Evolutionary conservation across 2,888 invertebrate genomes (phyloP), one percentile per base, ranked within the genome.

Genomic region (Cataglyphis livida): DNA sequence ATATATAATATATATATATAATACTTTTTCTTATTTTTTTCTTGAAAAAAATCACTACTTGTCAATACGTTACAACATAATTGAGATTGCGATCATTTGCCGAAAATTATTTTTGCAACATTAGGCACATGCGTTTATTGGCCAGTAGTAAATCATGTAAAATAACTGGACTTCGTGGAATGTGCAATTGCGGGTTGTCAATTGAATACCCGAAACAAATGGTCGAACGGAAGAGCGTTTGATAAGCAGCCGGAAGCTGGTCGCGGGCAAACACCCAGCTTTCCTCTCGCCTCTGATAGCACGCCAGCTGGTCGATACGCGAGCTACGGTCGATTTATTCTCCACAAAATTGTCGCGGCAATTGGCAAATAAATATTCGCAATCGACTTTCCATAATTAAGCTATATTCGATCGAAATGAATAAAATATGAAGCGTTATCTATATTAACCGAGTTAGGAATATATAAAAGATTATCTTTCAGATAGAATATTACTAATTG

Each of bases 171-270:
- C 70, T 82, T 81, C 65, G 78, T 81, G 57, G 86, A 81, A 79
- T 75, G 59, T 61, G 68, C 81, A 82, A 84, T 78, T 70, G 76
- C 82, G 76, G 82, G 78, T 82, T 87, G 85, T 89, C 90, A 90
- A 91, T 91, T 89, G 89, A 91, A 91, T 89, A 90, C 86, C 88
- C 90, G 88, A 88, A 91, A 86, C 85, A 82, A 82, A 87, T 76
- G 82, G 89, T 89, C 90, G 87, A 92, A 91, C 93, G 93, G 92
- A 94, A 93, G 92, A 91, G 88, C 85, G 87, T 89, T 93, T 94
- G 94, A 94, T 94, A 94, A 94, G 91, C 92, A 84, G 86, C 92
- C 93, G 94, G 94, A 94, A 92, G 93, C 92, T 90, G 91, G 90
- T 90, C 91, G 91, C 90, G 87, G 85, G 85, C 91, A 86, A 91